Evolutionary conservation across 2,113 vertebrate genomes (phyloP).

Genomic region (Rhinichthys klamathensis): DNA sequence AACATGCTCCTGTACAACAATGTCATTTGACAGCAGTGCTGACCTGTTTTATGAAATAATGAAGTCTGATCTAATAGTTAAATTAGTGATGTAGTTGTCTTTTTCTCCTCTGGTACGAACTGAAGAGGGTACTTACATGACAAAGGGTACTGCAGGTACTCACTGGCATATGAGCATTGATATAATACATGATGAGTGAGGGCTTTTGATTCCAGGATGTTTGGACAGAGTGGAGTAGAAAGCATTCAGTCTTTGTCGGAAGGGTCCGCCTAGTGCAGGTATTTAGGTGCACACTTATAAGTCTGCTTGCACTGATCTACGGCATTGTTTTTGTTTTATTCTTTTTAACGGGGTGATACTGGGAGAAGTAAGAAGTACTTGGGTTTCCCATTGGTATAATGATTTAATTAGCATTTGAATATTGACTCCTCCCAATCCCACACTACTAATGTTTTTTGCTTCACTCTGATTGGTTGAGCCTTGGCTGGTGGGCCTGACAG

Average conservation of each 20-base stretch:
- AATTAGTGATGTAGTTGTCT: slow-evolving; percentile 57
- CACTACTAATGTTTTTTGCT: slow-evolving; percentile 72
- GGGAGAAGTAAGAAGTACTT: not conserved
- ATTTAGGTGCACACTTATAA: not conserved
- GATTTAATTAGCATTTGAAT: not conserved
- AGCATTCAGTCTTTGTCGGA: slow-evolving; percentile 71
- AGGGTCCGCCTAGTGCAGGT: slow-evolving; percentile 50
- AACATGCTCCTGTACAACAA: slow-evolving; percentile 1
- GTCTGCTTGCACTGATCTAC: not conserved
- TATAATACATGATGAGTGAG: slow-evolving; percentile 56
- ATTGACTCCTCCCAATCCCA: slow-evolving; percentile 62
- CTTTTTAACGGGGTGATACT: slow-evolving; percentile 5
- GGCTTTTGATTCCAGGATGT: slow-evolving; percentile 69
- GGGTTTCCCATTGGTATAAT: not conserved
- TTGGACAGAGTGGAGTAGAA: slow-evolving; percentile 70
- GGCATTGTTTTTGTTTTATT: slow-evolving; percentile 13
- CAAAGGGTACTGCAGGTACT: slow-evolving; percentile 62
- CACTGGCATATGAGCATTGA: slow-evolving; percentile 55
- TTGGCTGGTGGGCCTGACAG: slow-evolving; percentile 56
- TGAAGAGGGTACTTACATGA: slow-evolving; percentile 60
- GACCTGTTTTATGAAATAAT: slow-evolving; percentile 6
- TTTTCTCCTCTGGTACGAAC: slow-evolving; percentile 57
- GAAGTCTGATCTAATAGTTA: slow-evolving; percentile 30
- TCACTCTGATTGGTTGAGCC: slow-evolving; percentile 69
- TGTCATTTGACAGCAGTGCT: slow-evolving; percentile 12